Evolutionary conservation across 2,797 vertebrate genomes (phyloP).

Genomic region (Octomys mimax): DNA sequence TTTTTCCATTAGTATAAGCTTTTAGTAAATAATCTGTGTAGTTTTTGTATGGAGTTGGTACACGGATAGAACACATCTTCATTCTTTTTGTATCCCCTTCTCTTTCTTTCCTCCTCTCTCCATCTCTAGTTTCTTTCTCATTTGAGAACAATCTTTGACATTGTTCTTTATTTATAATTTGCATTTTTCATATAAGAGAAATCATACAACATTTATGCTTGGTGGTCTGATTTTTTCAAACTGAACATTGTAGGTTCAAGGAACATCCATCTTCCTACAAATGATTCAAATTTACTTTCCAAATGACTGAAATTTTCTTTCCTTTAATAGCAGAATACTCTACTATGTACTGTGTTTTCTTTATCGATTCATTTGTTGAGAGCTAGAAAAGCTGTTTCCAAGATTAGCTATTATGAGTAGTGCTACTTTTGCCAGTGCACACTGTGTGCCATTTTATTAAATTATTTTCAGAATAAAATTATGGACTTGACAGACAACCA

Average conservation of each 20-base stretch:
- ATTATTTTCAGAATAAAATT: slow-evolving; percentile 33
- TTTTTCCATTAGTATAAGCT: background rate
- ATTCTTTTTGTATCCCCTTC: background rate
- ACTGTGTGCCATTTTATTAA: background rate
- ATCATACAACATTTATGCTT: background rate
- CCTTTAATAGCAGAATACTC: background rate
- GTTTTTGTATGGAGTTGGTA: background rate
- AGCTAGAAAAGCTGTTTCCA: background rate
- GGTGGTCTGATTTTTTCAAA: background rate
- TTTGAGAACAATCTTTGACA: background rate
- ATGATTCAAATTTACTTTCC: background rate
- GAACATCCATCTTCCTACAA: background rate
- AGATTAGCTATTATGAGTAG: background rate
- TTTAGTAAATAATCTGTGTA: background rate
- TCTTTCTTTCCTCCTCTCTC: background rate
- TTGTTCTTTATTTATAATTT: background rate
- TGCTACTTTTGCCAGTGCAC: background rate
- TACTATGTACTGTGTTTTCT: background rate
- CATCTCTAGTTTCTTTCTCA: background rate
- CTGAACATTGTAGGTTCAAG: background rate
- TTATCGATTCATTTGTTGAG: background rate
- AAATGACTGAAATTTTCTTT: background rate
- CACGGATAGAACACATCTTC: background rate
- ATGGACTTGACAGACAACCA: background rate
- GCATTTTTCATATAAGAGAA: background rate